phyloP scores from a whole-genome alignment of 2,797 vertebrate genomes.

The Danio aesculapii region DNA sequence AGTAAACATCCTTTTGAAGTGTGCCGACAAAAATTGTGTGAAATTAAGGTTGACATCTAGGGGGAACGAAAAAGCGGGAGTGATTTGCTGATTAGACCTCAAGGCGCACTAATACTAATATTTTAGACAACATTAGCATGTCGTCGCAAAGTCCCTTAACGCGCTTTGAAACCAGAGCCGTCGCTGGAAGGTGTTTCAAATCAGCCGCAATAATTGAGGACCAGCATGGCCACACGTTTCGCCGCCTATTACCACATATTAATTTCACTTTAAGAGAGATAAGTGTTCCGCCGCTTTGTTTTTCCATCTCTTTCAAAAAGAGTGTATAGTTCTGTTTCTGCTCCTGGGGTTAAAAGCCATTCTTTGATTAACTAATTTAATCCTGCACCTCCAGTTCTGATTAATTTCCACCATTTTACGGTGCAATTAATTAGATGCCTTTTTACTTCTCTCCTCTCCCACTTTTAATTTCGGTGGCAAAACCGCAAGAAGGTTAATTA shows the following conservation, averaged over 20 bases:
- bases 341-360: slow-evolving; percentile 56
- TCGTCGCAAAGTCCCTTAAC: slow-evolving; percentile 45
- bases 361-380: slow-evolving; percentile 62
- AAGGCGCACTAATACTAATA: slow-evolving; percentile 47
- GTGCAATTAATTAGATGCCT: slow-evolving; percentile 62
- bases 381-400: slow-evolving; percentile 58
- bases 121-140: slow-evolving; percentile 60
- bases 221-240: slow-evolving; percentile 15
- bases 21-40: slow-evolving; percentile 1
- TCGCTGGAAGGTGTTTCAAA: slow-evolving; percentile 53
- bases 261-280: slow-evolving; percentile 51
- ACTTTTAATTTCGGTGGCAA: slow-evolving; percentile 60
- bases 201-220: slow-evolving; percentile 45
- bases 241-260: slow-evolving; percentile 42
- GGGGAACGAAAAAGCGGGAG: not conserved
- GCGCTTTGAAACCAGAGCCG: slow-evolving; percentile 53
- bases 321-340: slow-evolving; percentile 21
- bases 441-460: slow-evolving; percentile 57
- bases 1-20: slow-evolving; percentile 50
- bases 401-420: slow-evolving; percentile 59
- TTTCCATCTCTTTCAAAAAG: slow-evolving; percentile 36
- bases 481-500: slow-evolving; percentile 68
- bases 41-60: slow-evolving; percentile 14
- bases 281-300: slow-evolving; percentile 46
- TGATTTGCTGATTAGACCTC: slow-evolving; percentile 42